These are phyloP conservation scores for Elysia chlorotica DNA, from an alignment of 1,140 invertebrate genomes.

Conservation along the genomic window DNA sequence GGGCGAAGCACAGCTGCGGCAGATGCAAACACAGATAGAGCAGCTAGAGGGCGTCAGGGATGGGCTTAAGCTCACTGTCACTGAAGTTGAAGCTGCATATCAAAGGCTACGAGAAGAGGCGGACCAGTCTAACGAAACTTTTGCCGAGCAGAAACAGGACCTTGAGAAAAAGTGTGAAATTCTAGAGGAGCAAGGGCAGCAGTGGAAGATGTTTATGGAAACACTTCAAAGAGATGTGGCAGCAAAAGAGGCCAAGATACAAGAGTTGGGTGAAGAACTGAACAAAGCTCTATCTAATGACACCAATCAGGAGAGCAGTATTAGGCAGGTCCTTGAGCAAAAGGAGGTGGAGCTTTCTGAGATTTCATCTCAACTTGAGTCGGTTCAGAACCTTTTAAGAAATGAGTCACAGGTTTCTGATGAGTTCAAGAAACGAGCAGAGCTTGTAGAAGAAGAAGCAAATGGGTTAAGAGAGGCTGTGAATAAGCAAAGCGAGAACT, in stretches of 20 bases:
- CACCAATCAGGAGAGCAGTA: neutral
- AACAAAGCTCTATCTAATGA: neutral
- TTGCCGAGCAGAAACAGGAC: neutral
- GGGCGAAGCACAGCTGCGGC: conserved; percentile 22
- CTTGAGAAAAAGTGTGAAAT: conserved; percentile 10
- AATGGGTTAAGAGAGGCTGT: neutral
- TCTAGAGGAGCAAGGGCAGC: neutral
- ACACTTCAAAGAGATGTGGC: conserved; percentile 5
- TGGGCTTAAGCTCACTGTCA: conserved; percentile 20
- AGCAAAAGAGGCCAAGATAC: neutral
- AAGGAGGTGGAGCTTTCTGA: conserved; percentile 14
- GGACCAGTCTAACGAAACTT: neutral
- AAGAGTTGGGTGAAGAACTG: conserved; percentile 5
- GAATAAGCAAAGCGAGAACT: conserved; percentile 2
- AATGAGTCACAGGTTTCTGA: conserved; percentile 9
- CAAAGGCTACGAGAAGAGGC: conserved; percentile 15
- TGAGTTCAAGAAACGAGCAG: conserved; percentile 5
- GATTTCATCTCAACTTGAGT: conserved; percentile 2
- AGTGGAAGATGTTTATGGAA: conserved; percentile 16
- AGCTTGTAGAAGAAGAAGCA: neutral
- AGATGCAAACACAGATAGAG: conserved; percentile 20
- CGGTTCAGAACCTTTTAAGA: neutral
- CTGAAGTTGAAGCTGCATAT: conserved; percentile 16
- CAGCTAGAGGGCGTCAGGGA: conserved; percentile 19
- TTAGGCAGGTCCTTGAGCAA: neutral